A percentile compares a stretch with the other conserved stretches of the same genome.
Evolutionary conservation across 2,888 invertebrate species (phyloP).

Genomic region (Lepidochitona cinerea): DNA sequence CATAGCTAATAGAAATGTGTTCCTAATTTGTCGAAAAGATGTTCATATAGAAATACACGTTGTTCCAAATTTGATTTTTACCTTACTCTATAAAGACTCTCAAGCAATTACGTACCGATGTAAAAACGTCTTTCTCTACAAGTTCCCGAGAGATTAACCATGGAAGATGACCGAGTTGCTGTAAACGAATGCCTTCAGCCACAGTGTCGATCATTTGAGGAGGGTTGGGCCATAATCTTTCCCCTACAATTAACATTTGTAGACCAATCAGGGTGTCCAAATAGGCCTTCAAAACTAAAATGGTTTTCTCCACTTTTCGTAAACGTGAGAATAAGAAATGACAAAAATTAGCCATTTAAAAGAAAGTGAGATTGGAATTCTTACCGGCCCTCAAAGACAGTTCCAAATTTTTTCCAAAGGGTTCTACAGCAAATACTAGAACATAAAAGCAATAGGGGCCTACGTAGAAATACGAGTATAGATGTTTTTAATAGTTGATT

Average conservation of each 20-base stretch:
- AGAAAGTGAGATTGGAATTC: not conserved
- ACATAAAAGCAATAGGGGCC: slow-evolving; percentile 8
- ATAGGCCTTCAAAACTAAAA: too few species aligned
- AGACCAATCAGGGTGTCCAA: too few species aligned
- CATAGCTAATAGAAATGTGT: too few species aligned
- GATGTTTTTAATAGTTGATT: too few species aligned
- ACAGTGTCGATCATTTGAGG: slow-evolving; percentile 69
- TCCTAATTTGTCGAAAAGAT: too few species aligned
- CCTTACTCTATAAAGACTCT: too few species aligned
- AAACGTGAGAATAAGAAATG: too few species aligned
- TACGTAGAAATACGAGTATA: too few species aligned
- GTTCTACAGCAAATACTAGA: slow-evolving; percentile 70
- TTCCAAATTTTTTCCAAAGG: slow-evolving; percentile 69
- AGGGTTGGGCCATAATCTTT: slow-evolving; percentile 68
- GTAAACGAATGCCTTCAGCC: slow-evolving; percentile 72
- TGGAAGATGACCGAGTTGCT: slow-evolving; percentile 71
- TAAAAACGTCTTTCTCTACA: slow-evolving; percentile 70
- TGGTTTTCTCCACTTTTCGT: too few species aligned
- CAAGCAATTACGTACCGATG: slow-evolving; percentile 65
- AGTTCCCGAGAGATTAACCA: slow-evolving; percentile 70
- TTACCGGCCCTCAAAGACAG: slow-evolving; percentile 58
- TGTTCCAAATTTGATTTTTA: too few species aligned
- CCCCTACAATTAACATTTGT: slow-evolving; percentile 10
- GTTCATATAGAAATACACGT: too few species aligned
- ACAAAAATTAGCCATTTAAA: not conserved